Conservation (phyloP, 2,888 invertebrate species). For the Eupelmus urozonus region DNA sequence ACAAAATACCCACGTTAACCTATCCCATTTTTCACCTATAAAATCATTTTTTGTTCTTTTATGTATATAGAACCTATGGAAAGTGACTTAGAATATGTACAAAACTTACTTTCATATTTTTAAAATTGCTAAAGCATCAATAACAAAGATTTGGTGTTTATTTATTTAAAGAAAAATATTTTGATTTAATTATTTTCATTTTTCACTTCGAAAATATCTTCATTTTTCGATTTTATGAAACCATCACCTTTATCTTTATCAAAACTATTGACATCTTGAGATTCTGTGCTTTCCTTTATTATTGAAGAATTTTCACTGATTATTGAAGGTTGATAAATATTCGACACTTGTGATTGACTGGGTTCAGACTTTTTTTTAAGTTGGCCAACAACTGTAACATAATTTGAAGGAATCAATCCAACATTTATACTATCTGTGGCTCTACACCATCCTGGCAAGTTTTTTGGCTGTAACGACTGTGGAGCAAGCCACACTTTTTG, state of each 20-base stretch:
- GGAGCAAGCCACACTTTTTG: conserved; percentile 91
- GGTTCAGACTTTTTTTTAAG: conserved; percentile 68
- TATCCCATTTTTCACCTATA: conserved; percentile 36
- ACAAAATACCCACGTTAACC: conserved; percentile 33
- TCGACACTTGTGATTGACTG: conserved; percentile 31
- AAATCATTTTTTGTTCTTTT: conserved; percentile 23
- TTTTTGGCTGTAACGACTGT: conserved; percentile 86
- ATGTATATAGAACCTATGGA: conserved; percentile 26
- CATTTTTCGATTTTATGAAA: conserved; percentile 46
- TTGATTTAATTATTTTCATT: conserved; percentile 46
- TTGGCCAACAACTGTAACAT: conserved; percentile 70
- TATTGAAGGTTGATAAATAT: conserved; percentile 28
- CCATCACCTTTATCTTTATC: conserved; percentile 25
- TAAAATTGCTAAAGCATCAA: conserved; percentile 34
- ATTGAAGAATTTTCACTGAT: conserved; percentile 12
- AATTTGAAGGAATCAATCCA: conserved; percentile 72
- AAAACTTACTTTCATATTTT: conserved; percentile 48
- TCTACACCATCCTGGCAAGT: conserved; percentile 74
- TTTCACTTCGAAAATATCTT: conserved; percentile 46
- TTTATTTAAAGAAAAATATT: conserved; percentile 13
- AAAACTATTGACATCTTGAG: conserved; percentile 40
- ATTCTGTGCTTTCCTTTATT: conserved; percentile 30
- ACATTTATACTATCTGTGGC: conserved; percentile 71
- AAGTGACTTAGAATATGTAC: conserved; percentile 54
- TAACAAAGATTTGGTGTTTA: conserved; percentile 43